Evolutionary conservation across 2,113 vertebrate species (phyloP).

Genomic region (Beaufortia kweichowensis): DNA sequence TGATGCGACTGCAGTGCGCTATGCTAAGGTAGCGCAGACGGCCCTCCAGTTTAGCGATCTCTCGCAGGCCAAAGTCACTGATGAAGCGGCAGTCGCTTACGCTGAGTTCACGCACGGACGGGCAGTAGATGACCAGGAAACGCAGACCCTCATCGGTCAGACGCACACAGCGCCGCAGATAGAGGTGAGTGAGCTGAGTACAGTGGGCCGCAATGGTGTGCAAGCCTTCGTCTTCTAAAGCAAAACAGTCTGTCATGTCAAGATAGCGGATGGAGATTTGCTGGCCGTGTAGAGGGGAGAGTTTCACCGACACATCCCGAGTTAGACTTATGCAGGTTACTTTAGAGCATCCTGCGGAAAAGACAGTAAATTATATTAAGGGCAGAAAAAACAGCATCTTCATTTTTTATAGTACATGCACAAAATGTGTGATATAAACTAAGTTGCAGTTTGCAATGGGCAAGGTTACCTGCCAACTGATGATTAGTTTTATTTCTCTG

Average conservation of each 20-base stretch:
- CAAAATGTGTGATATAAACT: not conserved
- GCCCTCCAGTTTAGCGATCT: conserved; percentile 85
- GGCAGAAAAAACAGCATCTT: not conserved
- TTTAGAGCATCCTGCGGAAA: conserved; percentile 83
- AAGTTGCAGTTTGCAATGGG: too few species aligned
- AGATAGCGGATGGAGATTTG: conserved; percentile 89
- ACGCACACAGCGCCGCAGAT: conserved; percentile 85
- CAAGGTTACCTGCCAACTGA: too few species aligned
- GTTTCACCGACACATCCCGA: conserved; percentile 84
- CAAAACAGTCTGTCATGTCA: conserved; percentile 91
- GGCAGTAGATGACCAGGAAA: conserved; percentile 87
- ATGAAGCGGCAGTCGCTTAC: conserved; percentile 88
- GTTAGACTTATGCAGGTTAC: conserved; percentile 89
- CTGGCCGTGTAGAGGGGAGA: conserved; percentile 84
- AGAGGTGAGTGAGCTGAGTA: conserved; percentile 86
- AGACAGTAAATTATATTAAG: conserved; percentile 64
- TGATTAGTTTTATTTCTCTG: too few species aligned
- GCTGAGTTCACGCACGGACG: conserved; percentile 81
- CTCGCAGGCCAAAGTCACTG: conserved; percentile 86
- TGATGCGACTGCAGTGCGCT: conserved; percentile 86
- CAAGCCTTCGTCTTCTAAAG: conserved; percentile 86
- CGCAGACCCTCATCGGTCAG: conserved; percentile 87
- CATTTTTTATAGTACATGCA: not conserved
- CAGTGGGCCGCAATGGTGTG: conserved; percentile 89
- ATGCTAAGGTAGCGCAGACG: conserved; percentile 87